These are phyloP conservation scores for Agonum fuliginosum DNA, from an alignment of 2,888 invertebrate genomes.

Conservation along the genomic window DNA sequence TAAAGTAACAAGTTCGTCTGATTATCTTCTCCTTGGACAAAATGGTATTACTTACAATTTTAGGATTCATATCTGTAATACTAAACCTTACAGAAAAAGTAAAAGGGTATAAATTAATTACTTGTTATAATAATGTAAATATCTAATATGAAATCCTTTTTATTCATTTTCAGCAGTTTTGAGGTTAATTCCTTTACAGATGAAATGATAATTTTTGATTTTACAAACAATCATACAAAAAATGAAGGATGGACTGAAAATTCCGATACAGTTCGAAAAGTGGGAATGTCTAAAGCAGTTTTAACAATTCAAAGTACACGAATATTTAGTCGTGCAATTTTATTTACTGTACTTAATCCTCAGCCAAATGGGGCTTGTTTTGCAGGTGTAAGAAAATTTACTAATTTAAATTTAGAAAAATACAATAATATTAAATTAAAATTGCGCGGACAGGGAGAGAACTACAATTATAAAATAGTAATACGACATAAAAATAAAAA, in stretches of 20 bases:
- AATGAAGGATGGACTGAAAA: slow-evolving; percentile 78
- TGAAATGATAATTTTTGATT: slow-evolving; percentile 74
- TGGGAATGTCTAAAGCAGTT: slow-evolving; percentile 80
- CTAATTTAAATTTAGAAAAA: slow-evolving; percentile 74
- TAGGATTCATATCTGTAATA: background rate
- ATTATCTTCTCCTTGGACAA: background rate
- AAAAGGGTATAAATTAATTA: slow-evolving; percentile 41
- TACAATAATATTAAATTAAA: slow-evolving; percentile 74
- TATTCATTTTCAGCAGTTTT: slow-evolving; percentile 3
- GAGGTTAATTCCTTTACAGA: slow-evolving; percentile 53
- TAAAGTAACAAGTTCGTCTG: background rate
- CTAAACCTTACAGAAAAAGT: background rate
- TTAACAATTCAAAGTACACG: slow-evolving; percentile 77
- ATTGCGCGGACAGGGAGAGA: slow-evolving; percentile 78
- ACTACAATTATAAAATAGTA: slow-evolving; percentile 77
- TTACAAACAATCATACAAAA: slow-evolving; percentile 74
- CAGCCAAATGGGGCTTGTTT: slow-evolving; percentile 82
- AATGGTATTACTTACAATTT: slow-evolving; percentile 24
- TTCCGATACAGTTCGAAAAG: slow-evolving; percentile 79
- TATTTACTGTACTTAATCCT: slow-evolving; percentile 80
- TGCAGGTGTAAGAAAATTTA: slow-evolving; percentile 77
- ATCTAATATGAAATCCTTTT: no score
- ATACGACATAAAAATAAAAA: slow-evolving; percentile 76
- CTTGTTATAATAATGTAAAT: no score
- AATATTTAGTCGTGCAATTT: slow-evolving; percentile 77